phyloP scores from a whole-genome alignment of 2,113 vertebrate genomes.

The Sigmodon hispidus region DNA sequence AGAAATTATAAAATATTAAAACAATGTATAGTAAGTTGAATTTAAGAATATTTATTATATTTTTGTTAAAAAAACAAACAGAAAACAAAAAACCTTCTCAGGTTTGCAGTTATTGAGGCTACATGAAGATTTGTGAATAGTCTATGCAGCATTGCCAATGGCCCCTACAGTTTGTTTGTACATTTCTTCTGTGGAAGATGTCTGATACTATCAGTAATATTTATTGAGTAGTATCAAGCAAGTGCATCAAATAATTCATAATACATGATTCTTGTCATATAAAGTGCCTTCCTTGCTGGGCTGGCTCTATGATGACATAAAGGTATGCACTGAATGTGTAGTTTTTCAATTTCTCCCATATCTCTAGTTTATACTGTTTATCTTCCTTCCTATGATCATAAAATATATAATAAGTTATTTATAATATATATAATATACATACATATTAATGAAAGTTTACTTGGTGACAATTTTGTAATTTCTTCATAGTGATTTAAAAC shows the following conservation, averaged over 20 bases:
- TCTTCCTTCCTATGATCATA: neutral
- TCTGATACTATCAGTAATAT: neutral
- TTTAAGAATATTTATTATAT: neutral
- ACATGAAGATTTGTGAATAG: no score
- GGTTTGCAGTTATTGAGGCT: neutral
- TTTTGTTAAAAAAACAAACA: neutral
- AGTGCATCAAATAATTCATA: neutral
- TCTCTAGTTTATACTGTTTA: neutral
- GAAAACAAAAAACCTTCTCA: neutral
- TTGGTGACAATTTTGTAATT: slow-evolving; percentile 1
- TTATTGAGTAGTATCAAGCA: neutral
- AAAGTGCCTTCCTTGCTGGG: slow-evolving; percentile 8
- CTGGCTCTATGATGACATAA: neutral
- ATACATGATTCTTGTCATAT: neutral
- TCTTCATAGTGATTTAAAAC: slow-evolving; percentile 48
- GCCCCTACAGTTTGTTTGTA: fast-evolving
- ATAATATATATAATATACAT: no score
- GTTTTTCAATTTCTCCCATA: neutral
- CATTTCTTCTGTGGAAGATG: neutral
- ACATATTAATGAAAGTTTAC: neutral
- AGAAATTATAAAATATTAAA: neutral
- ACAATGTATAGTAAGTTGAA: neutral
- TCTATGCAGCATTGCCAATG: fast-evolving
- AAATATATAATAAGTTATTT: neutral
- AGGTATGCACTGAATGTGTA: neutral